Evolutionary conservation across 2,797 vertebrate genomes (phyloP).

Genomic region (Phataginus tricuspis): DNA sequence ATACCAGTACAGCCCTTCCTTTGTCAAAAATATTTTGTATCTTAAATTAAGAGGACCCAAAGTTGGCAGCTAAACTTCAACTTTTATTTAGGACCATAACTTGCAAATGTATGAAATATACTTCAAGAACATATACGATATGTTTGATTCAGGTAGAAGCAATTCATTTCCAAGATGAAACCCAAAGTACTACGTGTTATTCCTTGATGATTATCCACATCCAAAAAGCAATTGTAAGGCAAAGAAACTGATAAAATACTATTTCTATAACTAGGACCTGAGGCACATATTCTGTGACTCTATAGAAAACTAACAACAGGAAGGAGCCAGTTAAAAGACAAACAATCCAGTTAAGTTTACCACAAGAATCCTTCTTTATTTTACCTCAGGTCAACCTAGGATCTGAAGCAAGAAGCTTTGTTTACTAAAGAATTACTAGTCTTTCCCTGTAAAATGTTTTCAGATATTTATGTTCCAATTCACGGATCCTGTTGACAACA

Average conservation of each 20-base stretch:
- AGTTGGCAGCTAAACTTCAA: slow-evolving; percentile 49
- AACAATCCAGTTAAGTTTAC: slow-evolving; percentile 20
- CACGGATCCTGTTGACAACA: not conserved
- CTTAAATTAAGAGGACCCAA: slow-evolving; percentile 46
- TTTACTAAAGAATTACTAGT: not conserved
- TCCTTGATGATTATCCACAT: not conserved
- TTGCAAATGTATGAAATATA: slow-evolving; percentile 13
- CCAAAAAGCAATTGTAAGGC: not conserved
- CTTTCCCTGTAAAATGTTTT: not conserved
- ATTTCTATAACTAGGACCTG: not conserved
- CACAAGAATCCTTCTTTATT: not conserved
- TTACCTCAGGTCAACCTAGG: slow-evolving; percentile 8
- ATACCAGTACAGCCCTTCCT: not conserved
- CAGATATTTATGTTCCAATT: slow-evolving; percentile 33
- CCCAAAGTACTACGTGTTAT: not conserved
- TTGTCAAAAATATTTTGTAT: slow-evolving; percentile 34
- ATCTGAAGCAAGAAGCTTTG: not conserved
- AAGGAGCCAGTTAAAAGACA: slow-evolving; percentile 28
- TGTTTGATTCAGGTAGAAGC: not conserved
- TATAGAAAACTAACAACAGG: not conserved
- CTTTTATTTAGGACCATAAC: not conserved
- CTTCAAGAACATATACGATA: not conserved
- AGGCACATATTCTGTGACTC: slow-evolving; percentile 11
- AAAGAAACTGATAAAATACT: not conserved
- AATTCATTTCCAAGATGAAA: slow-evolving; percentile 29